A percentile compares a stretch with the other conserved stretches of the same genome.
These are phyloP conservation scores for Mycalesis mineus DNA, from an alignment of 2,888 invertebrate species.

Conservation along the genomic window DNA sequence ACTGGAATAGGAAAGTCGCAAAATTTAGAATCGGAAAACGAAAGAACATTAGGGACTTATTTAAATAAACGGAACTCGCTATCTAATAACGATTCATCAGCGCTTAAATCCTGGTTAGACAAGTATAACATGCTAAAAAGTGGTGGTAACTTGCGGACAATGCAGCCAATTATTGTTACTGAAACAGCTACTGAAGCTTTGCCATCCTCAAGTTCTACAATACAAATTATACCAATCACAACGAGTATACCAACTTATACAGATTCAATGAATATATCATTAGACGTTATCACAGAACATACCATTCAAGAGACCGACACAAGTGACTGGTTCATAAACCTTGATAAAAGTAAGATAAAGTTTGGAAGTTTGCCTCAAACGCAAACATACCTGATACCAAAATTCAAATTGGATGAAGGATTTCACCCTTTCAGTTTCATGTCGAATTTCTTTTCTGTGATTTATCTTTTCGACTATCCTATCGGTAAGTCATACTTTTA, in stretches of 20 bases:
- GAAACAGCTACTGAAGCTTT: constrained; percentile 22
- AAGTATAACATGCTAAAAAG: constrained; percentile 54
- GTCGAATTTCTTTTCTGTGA: constrained; percentile 78
- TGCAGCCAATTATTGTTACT: constrained; percentile 21
- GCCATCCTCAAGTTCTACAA: constrained; percentile 20
- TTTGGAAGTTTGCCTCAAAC: constrained; percentile 68
- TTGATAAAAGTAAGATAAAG: constrained; percentile 66
- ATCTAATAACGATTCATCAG: constrained; percentile 41
- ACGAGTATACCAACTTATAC: constrained; percentile 44
- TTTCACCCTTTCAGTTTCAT: constrained; percentile 81
- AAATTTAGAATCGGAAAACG: constrained; percentile 39
- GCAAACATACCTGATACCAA: constrained; percentile 70
- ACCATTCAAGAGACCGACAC: constrained; percentile 53
- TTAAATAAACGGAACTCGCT: constrained; percentile 58
- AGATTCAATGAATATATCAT: constrained; percentile 43
- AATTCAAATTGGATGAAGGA: constrained; percentile 79
- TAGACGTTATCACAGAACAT: constrained; percentile 50
- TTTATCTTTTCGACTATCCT: constrained; percentile 82
- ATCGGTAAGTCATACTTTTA: constrained; percentile 70
- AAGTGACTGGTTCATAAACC: constrained; percentile 62
- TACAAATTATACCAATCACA: constrained; percentile 60
- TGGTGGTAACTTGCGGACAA: constrained; percentile 37
- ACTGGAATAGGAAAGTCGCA: constrained; percentile 44
- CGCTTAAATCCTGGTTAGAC: constrained; percentile 53
- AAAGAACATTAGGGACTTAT: constrained; percentile 37